These are phyloP conservation scores for Lochmaea crataegi DNA, from an alignment of 2,888 invertebrate species.

Conservation along the genomic window DNA sequence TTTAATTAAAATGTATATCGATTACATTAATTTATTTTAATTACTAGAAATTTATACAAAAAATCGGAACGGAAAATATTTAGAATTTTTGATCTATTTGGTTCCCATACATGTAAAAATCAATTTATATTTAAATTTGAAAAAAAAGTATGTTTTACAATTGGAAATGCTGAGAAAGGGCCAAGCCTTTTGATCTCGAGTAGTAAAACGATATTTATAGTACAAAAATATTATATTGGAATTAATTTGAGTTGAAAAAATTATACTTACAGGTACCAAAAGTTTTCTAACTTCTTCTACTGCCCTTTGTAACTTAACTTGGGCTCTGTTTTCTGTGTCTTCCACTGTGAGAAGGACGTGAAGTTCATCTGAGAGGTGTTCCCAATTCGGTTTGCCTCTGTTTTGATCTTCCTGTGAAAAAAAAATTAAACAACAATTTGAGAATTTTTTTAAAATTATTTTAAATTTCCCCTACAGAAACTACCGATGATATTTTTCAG, in stretches of 20 bases:
- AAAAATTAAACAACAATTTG: neutral
- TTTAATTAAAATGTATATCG: neutral
- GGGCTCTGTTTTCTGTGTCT: conserved; percentile 97
- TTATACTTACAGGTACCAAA: conserved; percentile 89
- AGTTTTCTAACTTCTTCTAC: conserved; percentile 98
- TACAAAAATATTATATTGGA: neutral
- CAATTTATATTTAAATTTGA: too few relatives aligned
- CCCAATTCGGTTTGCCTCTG: conserved; percentile 99
- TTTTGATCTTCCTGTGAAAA: conserved; percentile 94
- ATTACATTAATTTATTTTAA: neutral
- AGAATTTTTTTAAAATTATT: neutral
- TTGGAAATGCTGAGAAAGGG: too few relatives aligned
- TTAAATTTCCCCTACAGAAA: neutral
- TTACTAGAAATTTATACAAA: neutral
- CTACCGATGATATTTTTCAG: too few relatives aligned
- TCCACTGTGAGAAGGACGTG: conserved; percentile 99
- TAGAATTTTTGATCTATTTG: neutral
- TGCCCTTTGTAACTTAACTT: conserved; percentile 93
- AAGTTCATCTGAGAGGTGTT: conserved; percentile 97
- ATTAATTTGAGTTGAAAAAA: neutral
- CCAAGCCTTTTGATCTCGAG: too few relatives aligned
- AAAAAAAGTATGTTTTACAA: too few relatives aligned
- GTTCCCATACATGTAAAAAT: neutral
- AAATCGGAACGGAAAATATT: neutral
- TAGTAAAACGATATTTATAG: too few relatives aligned